Percentiles rank a stretch among this genome's conserved stretches.
Conservation (phyloP, 2,797 vertebrate genomes). For the Columba guinea region DNA sequence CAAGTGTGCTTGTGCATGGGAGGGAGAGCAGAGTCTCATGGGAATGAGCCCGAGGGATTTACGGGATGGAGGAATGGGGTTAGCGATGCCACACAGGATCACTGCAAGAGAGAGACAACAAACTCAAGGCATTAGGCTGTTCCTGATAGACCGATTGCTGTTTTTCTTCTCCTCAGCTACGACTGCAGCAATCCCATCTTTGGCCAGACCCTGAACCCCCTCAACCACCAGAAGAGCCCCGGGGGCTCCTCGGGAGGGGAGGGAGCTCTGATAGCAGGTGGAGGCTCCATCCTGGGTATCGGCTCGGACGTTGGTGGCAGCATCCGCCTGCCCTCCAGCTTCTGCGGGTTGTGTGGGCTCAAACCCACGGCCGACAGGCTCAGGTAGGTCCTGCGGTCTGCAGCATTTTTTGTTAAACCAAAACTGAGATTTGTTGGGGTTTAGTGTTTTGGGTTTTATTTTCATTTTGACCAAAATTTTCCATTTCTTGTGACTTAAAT, state of each 20-base stretch:
- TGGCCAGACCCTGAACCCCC: conserved; percentile 77
- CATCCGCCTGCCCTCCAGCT: conserved; percentile 81
- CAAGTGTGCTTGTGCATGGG: background rate
- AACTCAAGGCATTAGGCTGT: background rate
- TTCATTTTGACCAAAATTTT: background rate
- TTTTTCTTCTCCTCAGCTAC: conserved; percentile 65
- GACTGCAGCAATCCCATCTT: conserved; percentile 83
- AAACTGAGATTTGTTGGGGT: background rate
- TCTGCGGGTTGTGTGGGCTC: conserved; percentile 83
- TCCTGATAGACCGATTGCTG: background rate
- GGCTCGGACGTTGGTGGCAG: conserved; percentile 80
- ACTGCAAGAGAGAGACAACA: background rate
- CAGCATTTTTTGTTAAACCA: background rate
- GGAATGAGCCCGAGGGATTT: background rate
- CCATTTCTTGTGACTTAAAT: background rate
- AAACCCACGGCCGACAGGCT: conserved; percentile 82
- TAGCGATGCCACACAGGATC: background rate
- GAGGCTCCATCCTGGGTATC: conserved; percentile 83
- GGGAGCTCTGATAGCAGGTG: conserved; percentile 79
- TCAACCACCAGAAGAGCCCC: conserved; percentile 75
- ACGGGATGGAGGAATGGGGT: background rate
- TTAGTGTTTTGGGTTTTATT: background rate
- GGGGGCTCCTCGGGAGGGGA: conserved; percentile 86
- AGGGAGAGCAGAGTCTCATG: background rate
- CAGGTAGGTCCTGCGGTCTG: conserved; percentile 66